A percentile compares a stretch with the other conserved stretches of the same genome.
Evolutionary conservation across 2,888 invertebrate genomes (phyloP).

Genomic region (Lepidochrysops patricia): DNA sequence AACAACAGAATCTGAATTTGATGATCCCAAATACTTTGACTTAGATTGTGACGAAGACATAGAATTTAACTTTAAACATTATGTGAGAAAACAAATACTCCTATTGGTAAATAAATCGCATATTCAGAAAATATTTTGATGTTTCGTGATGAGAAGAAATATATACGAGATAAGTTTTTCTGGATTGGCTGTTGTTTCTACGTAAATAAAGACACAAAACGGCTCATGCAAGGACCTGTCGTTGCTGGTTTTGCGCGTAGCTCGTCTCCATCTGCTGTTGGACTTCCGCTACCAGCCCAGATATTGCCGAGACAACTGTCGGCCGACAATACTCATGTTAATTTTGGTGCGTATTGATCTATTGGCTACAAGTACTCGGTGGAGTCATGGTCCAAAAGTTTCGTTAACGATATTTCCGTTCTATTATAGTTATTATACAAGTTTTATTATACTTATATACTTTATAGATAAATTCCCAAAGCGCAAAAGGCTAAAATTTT

Average conservation of each 20-base stretch:
- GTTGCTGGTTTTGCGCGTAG: slow-evolving; percentile 63
- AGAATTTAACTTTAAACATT: too few species aligned
- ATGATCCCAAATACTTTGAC: background rate
- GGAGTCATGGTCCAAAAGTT: too few species aligned
- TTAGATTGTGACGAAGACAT: background rate
- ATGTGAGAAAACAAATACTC: too few species aligned
- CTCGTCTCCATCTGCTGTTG: slow-evolving; percentile 81
- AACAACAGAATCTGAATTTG: slow-evolving; percentile 2
- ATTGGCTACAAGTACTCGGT: background rate
- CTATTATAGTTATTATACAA: background rate
- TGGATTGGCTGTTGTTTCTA: slow-evolving; percentile 6
- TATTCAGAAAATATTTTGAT: too few species aligned
- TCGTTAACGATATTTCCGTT: background rate
- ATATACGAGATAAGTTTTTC: background rate
- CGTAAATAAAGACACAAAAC: slow-evolving; percentile 23
- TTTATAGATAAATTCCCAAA: background rate
- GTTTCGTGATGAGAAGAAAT: background rate
- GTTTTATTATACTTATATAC: background rate
- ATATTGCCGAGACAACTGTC: slow-evolving; percentile 85
- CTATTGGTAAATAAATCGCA: background rate
- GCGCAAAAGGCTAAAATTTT: background rate
- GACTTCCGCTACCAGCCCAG: slow-evolving; percentile 86
- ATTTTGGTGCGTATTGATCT: background rate
- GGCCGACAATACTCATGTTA: slow-evolving; percentile 37
- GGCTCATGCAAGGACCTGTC: slow-evolving; percentile 68